phyloP scores from a whole-genome alignment of 2,797 vertebrate genomes.

The Gambelia wislizenii region DNA sequence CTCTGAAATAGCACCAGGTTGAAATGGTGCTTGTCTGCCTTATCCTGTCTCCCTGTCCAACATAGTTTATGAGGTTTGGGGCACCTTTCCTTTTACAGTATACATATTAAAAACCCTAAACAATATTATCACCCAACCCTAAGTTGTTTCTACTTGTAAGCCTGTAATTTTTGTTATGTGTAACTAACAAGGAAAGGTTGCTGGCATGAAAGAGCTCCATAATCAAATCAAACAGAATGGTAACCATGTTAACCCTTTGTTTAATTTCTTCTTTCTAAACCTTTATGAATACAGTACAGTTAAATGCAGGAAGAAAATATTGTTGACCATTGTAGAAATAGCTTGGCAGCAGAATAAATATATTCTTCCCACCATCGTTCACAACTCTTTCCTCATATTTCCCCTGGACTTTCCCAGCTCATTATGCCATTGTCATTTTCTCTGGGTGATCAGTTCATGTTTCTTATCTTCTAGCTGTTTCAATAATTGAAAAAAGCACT shows the following conservation, averaged over 20 bases:
- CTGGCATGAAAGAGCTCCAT: neutral
- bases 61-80: too few species aligned
- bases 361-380: conserved; percentile 37
- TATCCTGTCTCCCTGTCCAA: too few species aligned
- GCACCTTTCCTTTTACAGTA: too few species aligned
- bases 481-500: conserved; percentile 26
- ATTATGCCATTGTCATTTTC: conserved; percentile 33
- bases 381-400: conserved; percentile 26
- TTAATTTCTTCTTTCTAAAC: neutral
- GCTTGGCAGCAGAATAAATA: conserved; percentile 12
- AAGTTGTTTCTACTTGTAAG: neutral
- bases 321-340: conserved; percentile 8
- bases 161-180: neutral
- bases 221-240: neutral
- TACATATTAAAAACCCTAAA: too few species aligned
- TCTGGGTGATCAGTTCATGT: conserved; percentile 29
- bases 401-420: neutral
- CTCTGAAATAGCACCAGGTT: too few species aligned
- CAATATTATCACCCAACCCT: too few species aligned
- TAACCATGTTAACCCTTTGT: neutral
- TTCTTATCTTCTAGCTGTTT: conserved; percentile 36
- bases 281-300: conserved; percentile 10
- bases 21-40: too few species aligned
- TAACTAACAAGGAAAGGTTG: neutral
- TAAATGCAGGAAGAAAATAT: conserved; percentile 17